Base-by-base conservation (phyloP, 2,888 invertebrate genomes). In the Agonum fuliginosum region DNA sequence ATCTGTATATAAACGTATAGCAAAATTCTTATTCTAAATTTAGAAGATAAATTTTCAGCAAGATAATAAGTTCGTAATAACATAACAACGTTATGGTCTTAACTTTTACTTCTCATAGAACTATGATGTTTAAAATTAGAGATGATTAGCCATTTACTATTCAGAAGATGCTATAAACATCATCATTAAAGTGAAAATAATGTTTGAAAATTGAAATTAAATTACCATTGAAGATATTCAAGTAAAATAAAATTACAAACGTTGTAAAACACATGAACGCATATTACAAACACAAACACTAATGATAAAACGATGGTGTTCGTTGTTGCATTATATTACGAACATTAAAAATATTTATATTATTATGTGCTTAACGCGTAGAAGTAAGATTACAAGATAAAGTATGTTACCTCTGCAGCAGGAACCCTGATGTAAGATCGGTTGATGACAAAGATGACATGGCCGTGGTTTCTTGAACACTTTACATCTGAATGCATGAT, bases 401-500 rank as follows among this genome's bases (percentile, higher is more conserved):
- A 43, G 14, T 54, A 8, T n/a, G n/a, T 87, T 87, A 94, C 94
- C 93, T 92, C 93, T 88, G 86, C 94, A 94, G 85, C 92, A 93
- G 77, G 92, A 93, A 78, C 93, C 94, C 85, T 93, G 91, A 82
- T 91, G 91, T 84, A 92, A 89, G 80, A 94, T 91, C 79, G 93
- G 92, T 86, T 93, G 93, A 84, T 94, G 94, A 85, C 94, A 94
- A 86, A 93, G 90, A 86, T 94, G 93, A 86, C 94, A 94, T 30
- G 93, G 93, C 80, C 93, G 89, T 10, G 93, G 91, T 84, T 93
- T 93, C 84, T 93, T 91, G 86, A 94, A 91, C 79, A 91, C 91
- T 86, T 94, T 94, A 84, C 91, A 91, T 78, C 93, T 92, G 86
- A 94, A 94, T 79, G 92, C 90, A 86, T 94, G 94, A 83, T 90